Conservation (phyloP, 2,797 vertebrate species). For the Oophaga sylvatica region DNA sequence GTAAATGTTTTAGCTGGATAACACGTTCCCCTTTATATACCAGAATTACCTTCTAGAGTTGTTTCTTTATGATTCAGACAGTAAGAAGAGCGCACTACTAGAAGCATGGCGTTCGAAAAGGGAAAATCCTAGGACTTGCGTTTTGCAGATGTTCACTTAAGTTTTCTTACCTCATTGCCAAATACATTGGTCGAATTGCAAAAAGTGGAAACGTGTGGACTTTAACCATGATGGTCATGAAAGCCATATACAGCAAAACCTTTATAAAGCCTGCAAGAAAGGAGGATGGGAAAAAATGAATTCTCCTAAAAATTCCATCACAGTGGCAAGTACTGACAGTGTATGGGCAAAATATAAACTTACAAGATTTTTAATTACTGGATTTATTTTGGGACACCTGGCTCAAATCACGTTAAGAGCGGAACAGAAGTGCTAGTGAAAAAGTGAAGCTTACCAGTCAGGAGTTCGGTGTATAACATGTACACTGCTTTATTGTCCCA, state of each 20-base stretch:
- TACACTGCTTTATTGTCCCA: constrained; percentile 98
- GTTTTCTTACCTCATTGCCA: constrained; percentile 92
- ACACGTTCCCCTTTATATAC: background rate
- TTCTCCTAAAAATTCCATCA: background rate
- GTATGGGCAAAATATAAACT: no score
- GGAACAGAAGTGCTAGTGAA: no score
- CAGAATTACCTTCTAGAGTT: background rate
- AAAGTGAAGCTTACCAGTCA: constrained; percentile 80
- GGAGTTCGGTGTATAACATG: constrained; percentile 96
- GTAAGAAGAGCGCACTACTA: background rate
- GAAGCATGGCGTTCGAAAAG: background rate
- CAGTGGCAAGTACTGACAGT: background rate
- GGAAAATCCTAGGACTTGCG: background rate
- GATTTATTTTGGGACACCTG: no score
- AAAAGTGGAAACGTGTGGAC: constrained; percentile 98
- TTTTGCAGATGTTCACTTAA: background rate
- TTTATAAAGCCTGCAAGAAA: constrained; percentile 88
- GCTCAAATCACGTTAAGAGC: no score
- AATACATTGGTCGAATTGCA: constrained; percentile 96
- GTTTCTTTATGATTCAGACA: background rate
- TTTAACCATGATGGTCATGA: constrained; percentile 99
- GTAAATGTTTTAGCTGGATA: background rate
- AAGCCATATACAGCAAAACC: constrained; percentile 95
- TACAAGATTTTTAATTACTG: no score
- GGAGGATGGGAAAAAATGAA: background rate